Evolutionary conservation across 92 coral and sea anemone genomes (phyloP), one percentile per base, ranked within the genome.

Genomic region (Zoanthus sansibaricus): DNA sequence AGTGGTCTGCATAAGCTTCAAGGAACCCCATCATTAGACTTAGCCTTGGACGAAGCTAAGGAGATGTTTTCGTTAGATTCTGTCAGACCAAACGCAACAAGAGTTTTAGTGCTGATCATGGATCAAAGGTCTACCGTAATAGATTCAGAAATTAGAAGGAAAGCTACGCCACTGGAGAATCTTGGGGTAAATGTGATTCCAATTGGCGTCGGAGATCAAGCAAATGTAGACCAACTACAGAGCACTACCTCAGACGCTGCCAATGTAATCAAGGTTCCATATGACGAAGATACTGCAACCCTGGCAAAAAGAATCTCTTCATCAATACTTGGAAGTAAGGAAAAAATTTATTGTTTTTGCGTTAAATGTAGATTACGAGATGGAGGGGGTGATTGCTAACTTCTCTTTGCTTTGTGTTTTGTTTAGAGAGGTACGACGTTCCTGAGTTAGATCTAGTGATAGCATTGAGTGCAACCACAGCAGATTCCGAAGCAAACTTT

Each of bases 401-500:
- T 37, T 46, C 16, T 11, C 1, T 18, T 72, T 16, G 16, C 4
- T 18, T 14, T 49, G 5, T 52, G 6, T 5, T 3, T 0, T 15
- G 15, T 49, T 16, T 33, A 71, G 77, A 56, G 71, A 89, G 75
- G 66, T 87, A 75, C 20, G 67, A 87, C 62, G 78, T 93, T 49
- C 93, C 98, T 31, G 88, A 91, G 78, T 89, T 91, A 76, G 95
- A 94, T 51, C 83, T 94, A 13, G 92, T 86, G n/a, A 91, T 94
- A 73, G 98, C 95, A 5, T 83, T 94, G 17, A 92, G 95, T 82
- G 94, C 98, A 37, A 84, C 90, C 25, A 90, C 92, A 59, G 68
- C 88, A 30, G 87, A 89, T 37, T 83, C 92, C 15, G 93, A 87
- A 44, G 71, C 64, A 47, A 94, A 91, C 90, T 88, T 84, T 79